Evolutionary conservation across 2,888 invertebrate genomes (phyloP), one percentile per base, ranked within the genome.

Genomic region (Hirtodrosophila confusa): DNA sequence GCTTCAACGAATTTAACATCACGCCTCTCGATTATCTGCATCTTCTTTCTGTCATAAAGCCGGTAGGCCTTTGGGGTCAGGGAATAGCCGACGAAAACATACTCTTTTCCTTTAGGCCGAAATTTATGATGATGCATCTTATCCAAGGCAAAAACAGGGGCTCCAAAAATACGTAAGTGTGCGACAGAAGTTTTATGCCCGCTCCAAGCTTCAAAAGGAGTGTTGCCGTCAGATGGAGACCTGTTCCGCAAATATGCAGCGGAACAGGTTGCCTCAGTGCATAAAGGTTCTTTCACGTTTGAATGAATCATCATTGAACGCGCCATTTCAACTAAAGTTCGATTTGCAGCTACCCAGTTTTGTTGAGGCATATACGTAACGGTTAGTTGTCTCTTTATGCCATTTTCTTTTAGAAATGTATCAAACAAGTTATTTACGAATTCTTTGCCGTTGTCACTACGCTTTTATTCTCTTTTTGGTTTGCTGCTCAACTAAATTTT

Each of bases 11-110:
- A n/a, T n/a, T n/a, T n/a, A n/a, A n/a, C n/a, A n/a, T n/a, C n/a
- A n/a, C n/a, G n/a, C n/a, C 49, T n/a, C 27, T 49, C 49, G 1
- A 49, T 29, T 0, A 49, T 7, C 29, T 39, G 37, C 3, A 2
- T 37, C 4, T 11, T 7, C 3, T 50, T 39, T 4, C 5, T 31
- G 8, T 40, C 39, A n/a, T 17, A 50, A 4, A 29, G 12, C 3
- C 50, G 50, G 12, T 50, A 50, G 7, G 50, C 50, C 8, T 40
- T 51, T 3, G 41, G 40, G 4, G 51, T 41, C 7, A 8, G n/a
- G 3, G 40, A 51, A 8, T 40, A 51, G 0, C 27, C n/a, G n/a
- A n/a, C n/a, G n/a, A n/a, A n/a, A n/a, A n/a, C n/a, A n/a, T n/a
- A n/a, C n/a, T n/a, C n/a, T 27, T 27, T 27, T 27, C 5, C 27